Evolutionary conservation across 1,140 invertebrate species (phyloP).

Genomic region (Pachypsylla venusta): DNA sequence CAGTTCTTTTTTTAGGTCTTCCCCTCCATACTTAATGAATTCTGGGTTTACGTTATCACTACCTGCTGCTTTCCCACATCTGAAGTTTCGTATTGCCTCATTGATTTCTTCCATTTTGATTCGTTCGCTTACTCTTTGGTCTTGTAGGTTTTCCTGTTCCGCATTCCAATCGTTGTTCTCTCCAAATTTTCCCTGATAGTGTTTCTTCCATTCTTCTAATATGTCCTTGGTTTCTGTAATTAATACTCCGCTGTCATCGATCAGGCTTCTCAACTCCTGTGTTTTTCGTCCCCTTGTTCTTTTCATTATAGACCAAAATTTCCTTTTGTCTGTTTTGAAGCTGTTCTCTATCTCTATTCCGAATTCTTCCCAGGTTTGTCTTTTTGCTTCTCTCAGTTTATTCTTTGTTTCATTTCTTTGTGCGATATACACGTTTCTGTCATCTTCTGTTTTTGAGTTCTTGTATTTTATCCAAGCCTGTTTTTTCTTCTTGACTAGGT

Average conservation of each 20-base stretch:
- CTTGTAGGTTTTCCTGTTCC: neutral
- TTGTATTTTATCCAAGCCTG: neutral
- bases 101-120: neutral
- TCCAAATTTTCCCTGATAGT: neutral
- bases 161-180: neutral
- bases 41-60: neutral
- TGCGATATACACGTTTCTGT: neutral
- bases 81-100: neutral
- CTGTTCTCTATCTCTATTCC: neutral
- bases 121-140: neutral
- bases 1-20: neutral
- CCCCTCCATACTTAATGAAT: neutral
- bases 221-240: neutral
- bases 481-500: neutral
- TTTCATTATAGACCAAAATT: neutral
- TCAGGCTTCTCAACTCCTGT: neutral
- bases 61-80: neutral
- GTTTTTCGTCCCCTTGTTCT: neutral
- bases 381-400: neutral
- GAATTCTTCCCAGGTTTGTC: neutral
- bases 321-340: neutral
- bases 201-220: neutral
- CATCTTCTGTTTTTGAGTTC: neutral
- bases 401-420: too few species aligned
- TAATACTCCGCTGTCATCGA: neutral